These are phyloP conservation scores for Bettongia penicillata DNA, from an alignment of 2,113 vertebrate species.

Conservation along the genomic window DNA sequence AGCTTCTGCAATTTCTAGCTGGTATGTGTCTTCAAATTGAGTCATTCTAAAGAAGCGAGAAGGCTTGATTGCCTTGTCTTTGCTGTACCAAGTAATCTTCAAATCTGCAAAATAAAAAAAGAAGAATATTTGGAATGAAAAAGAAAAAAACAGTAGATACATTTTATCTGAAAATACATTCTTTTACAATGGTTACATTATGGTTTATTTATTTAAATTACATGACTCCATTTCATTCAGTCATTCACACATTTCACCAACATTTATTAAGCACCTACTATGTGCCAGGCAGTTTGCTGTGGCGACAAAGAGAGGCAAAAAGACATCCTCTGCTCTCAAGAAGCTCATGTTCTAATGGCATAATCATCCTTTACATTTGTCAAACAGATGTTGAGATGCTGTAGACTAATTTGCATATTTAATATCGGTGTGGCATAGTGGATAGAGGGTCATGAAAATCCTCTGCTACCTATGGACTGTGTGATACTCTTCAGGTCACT, in stretches of 20 bases:
- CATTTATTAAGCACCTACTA: neutral
- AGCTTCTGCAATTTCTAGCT: conserved; percentile 94
- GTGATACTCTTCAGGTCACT: neutral
- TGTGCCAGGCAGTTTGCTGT: neutral
- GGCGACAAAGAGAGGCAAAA: neutral
- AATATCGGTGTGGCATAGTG: neutral
- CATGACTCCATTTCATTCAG: neutral
- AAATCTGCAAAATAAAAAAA: conserved; percentile 86
- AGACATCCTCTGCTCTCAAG: neutral
- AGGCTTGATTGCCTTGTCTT: conserved; percentile 95
- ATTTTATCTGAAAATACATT: conserved; percentile 31
- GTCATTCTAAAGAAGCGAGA: conserved; percentile 96
- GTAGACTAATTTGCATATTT: neutral
- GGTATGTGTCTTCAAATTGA: conserved; percentile 96
- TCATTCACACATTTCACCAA: neutral
- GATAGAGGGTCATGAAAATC: neutral
- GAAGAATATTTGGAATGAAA: neutral
- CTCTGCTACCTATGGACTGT: neutral
- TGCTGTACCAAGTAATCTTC: conserved; percentile 94
- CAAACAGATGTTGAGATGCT: neutral
- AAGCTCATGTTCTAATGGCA: neutral
- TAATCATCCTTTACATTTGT: neutral
- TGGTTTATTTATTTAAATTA: conserved; percentile 34
- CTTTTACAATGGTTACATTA: neutral
- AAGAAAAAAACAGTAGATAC: neutral